A percentile compares a stretch with the other conserved stretches of the same genome.
phyloP scores from a whole-genome alignment of 2,797 vertebrate species.

The Oceanodroma leucorhoa region DNA sequence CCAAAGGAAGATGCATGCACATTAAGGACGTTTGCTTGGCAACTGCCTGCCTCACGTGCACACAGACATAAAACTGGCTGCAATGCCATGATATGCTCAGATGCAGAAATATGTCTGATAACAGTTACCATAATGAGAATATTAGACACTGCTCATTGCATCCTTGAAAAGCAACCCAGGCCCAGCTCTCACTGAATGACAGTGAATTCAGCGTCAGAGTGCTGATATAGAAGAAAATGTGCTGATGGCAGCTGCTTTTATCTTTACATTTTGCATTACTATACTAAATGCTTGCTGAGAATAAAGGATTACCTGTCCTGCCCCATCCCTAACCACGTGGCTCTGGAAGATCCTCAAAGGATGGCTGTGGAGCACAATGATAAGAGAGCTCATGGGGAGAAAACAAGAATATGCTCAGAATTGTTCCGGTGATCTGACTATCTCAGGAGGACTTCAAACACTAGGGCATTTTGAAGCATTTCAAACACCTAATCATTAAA shows the following conservation, averaged over 20 bases:
- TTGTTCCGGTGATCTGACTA: background rate
- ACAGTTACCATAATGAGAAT: background rate
- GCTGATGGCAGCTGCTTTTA: background rate
- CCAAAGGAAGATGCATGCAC: background rate
- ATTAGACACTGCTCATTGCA: slow-evolving; percentile 10
- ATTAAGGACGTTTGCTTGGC: background rate
- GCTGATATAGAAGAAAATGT: background rate
- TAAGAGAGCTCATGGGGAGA: background rate
- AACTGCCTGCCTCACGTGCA: background rate
- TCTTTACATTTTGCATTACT: background rate
- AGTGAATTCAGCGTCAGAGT: background rate
- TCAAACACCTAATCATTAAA: background rate
- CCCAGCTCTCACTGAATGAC: background rate
- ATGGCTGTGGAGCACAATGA: background rate
- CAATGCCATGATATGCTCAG: background rate
- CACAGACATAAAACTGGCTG: background rate
- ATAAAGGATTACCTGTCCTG: background rate
- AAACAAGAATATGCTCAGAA: background rate
- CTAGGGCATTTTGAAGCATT: background rate
- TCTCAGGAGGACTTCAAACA: background rate
- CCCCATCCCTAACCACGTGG: background rate
- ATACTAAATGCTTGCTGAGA: background rate
- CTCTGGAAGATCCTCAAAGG: background rate
- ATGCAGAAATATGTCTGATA: slow-evolving; percentile 10
- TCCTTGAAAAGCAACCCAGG: background rate